Evolutionary conservation across 2,113 vertebrate genomes (phyloP).

Genomic region (Nyctibius bracteatus): DNA sequence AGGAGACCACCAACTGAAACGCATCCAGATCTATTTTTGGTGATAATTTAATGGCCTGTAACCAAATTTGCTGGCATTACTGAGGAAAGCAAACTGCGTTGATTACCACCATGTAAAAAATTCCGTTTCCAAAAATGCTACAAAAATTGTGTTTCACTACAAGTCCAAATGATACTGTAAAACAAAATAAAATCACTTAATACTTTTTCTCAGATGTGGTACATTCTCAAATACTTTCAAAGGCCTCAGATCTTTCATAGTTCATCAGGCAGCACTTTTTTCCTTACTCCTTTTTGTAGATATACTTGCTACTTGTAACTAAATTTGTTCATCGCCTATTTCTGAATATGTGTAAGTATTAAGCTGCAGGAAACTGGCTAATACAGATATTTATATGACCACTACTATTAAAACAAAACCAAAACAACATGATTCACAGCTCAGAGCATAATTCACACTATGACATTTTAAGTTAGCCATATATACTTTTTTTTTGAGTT

Average conservation of each 20-base stretch:
- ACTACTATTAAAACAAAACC: neutral
- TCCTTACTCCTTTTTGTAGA: neutral
- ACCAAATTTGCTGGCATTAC: slow-evolving; percentile 44
- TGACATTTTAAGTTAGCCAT: neutral
- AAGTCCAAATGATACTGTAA: neutral
- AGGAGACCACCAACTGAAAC: slow-evolving; percentile 59
- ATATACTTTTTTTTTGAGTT: neutral
- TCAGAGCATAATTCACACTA: neutral
- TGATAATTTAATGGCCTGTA: slow-evolving; percentile 53
- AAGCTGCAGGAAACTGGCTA: neutral
- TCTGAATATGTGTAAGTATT: neutral
- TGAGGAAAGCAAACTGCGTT: slow-evolving; percentile 18
- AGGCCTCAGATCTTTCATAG: neutral
- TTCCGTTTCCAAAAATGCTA: neutral
- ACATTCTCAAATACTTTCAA: neutral
- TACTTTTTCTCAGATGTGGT: neutral
- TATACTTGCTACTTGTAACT: neutral
- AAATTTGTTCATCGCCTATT: neutral
- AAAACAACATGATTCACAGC: slow-evolving; percentile 11
- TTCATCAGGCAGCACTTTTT: neutral
- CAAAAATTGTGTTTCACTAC: neutral
- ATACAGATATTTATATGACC: neutral
- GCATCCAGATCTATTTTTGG: slow-evolving; percentile 68
- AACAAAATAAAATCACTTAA: neutral
- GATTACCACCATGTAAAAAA: neutral